Percentiles rank a stretch among this genome's conserved stretches.
Conservation (phyloP, 2,888 invertebrate species). For the Pseudanteris insignis region DNA sequence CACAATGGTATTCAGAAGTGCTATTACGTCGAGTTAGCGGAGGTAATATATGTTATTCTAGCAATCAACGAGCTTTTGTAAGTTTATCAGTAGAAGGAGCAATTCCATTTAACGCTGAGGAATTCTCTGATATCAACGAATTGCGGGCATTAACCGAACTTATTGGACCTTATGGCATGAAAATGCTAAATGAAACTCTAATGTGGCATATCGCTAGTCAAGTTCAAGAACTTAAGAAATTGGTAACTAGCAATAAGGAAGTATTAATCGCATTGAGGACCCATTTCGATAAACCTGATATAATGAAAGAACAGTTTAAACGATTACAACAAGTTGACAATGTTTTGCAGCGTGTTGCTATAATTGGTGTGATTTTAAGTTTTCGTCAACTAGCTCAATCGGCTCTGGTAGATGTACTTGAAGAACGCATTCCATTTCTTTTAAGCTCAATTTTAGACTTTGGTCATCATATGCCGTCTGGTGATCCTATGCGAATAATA, state of each 20-base stretch:
- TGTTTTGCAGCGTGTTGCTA: constrained; percentile 95
- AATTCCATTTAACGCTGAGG: constrained; percentile 96
- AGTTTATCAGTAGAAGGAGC: constrained; percentile 91
- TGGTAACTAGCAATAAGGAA: constrained; percentile 93
- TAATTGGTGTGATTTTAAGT: constrained; percentile 96
- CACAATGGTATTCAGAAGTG: constrained; percentile 76
- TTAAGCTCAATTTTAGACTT: constrained; percentile 95
- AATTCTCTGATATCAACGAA: constrained; percentile 97
- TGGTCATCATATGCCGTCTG: constrained; percentile 88
- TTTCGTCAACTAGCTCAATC: constrained; percentile 95
- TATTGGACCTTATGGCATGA: constrained; percentile 99
- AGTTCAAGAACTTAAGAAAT: constrained; percentile 92
- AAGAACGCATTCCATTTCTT: constrained; percentile 94
- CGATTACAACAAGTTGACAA: constrained; percentile 91
- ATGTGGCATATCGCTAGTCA: constrained; percentile 99
- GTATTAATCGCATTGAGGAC: constrained; percentile 88
- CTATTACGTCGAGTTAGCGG: constrained; percentile 90
- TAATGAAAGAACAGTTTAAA: constrained; percentile 93
- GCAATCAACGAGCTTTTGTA: constrained; percentile 96
- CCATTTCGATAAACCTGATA: constrained; percentile 98
- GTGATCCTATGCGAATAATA: constrained; percentile 89
- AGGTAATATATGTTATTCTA: constrained; percentile 96
- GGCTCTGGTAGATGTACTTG: constrained; percentile 91
- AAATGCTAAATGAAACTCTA: constrained; percentile 92
- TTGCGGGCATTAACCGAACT: constrained; percentile 93